phyloP scores from a whole-genome alignment of 1,140 invertebrate genomes.

The Apis dorsata region DNA sequence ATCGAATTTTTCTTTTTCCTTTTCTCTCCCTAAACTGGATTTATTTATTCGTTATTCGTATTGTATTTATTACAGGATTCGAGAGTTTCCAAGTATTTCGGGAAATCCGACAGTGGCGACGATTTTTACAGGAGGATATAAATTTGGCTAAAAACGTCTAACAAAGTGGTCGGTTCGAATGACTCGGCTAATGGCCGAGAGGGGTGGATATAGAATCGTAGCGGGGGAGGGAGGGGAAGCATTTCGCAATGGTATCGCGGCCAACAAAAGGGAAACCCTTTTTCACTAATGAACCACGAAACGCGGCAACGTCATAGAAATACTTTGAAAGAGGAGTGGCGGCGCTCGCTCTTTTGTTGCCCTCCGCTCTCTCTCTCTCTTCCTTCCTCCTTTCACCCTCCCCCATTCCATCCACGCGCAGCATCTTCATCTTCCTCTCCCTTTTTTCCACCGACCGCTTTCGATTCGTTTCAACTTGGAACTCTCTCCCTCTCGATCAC shows the following conservation, averaged over 20 bases:
- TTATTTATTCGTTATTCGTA: no score
- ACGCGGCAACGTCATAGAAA: slow-evolving; percentile 68
- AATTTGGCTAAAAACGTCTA: slow-evolving; percentile 43
- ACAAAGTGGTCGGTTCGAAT: slow-evolving; percentile 49
- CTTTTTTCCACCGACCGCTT: slow-evolving; percentile 14
- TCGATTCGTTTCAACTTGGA: background rate
- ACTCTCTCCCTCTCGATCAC: background rate
- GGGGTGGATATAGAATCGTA: slow-evolving; percentile 48
- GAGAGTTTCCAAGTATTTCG: no score
- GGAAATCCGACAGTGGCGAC: no score
- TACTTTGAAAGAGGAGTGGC: slow-evolving; percentile 62
- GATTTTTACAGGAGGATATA: slow-evolving; percentile 7
- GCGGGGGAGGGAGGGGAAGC: background rate
- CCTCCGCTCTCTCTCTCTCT: slow-evolving; percentile 4
- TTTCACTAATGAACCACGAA: slow-evolving; percentile 69
- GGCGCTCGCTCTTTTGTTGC: slow-evolving; percentile 58
- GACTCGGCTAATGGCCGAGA: slow-evolving; percentile 59
- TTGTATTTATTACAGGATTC: no score
- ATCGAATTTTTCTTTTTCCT: background rate
- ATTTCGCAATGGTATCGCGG: slow-evolving; percentile 59
- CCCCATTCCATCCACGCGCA: slow-evolving; percentile 26
- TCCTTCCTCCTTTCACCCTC: background rate
- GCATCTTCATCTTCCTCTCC: slow-evolving; percentile 38
- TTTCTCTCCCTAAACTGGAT: no score
- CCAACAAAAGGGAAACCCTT: slow-evolving; percentile 64